Conservation (phyloP, 2,888 invertebrate genomes). For the Eugnorisma glareosa region DNA sequence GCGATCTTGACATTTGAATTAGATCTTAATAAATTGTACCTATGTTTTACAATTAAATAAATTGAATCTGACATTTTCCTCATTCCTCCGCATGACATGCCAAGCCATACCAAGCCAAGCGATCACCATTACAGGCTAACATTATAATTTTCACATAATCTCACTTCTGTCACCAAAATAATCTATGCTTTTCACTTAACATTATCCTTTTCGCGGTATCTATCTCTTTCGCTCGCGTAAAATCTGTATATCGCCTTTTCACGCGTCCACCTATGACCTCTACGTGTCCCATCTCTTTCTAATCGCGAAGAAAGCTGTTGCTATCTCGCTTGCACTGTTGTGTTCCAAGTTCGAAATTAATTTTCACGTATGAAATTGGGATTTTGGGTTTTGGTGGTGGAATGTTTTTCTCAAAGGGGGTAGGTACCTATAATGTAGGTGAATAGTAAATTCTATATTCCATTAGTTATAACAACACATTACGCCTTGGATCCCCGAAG, state of each 20-base stretch:
- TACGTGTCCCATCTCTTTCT: conserved; percentile 67
- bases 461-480: too few species aligned
- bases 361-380: conserved; percentile 14
- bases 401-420: not conserved
- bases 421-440: too few species aligned
- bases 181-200: conserved; percentile 77
- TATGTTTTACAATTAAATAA: too few species aligned
- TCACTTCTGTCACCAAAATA: conserved; percentile 59
- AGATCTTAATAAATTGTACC: too few species aligned
- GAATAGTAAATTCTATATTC: too few species aligned
- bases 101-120: too few species aligned
- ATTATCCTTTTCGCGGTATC: conserved; percentile 75
- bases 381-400: not conserved
- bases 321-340: conserved; percentile 51
- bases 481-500: too few species aligned
- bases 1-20: too few species aligned
- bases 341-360: conserved; percentile 28
- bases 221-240: conserved; percentile 63
- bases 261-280: conserved; percentile 75
- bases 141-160: not conserved
- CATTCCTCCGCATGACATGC: too few species aligned
- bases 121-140: too few species aligned
- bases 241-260: conserved; percentile 51
- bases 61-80: too few species aligned
- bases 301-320: conserved; percentile 61